Evolutionary conservation across 2,797 vertebrate genomes (phyloP).

Genomic region (Enteromius trimaculatus): DNA sequence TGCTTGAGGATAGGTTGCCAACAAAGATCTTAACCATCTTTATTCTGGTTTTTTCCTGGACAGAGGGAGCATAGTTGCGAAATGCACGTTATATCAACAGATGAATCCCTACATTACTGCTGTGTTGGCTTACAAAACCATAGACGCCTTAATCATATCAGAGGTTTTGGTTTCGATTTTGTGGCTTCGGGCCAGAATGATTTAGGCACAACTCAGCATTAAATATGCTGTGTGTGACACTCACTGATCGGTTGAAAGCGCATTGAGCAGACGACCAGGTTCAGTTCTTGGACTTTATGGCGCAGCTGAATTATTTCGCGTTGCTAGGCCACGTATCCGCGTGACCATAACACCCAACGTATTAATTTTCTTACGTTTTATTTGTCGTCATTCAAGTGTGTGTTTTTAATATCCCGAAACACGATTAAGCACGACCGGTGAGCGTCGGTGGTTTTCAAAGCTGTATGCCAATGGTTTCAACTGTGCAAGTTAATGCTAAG

Average conservation of each 20-base stretch:
- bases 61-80: slow-evolving; percentile 60
- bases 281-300: background rate
- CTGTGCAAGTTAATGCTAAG: background rate
- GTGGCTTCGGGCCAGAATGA: background rate
- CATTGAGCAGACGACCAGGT: background rate
- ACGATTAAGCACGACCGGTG: background rate
- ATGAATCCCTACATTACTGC: slow-evolving; percentile 32
- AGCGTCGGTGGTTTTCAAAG: background rate
- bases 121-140: slow-evolving; percentile 30
- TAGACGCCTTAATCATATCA: background rate
- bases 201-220: background rate
- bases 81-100: slow-evolving; percentile 52
- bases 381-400: background rate
- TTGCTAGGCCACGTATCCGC: slow-evolving; percentile 11
- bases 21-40: slow-evolving; percentile 95
- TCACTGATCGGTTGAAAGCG: background rate
- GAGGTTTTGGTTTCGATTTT: background rate
- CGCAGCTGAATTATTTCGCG: slow-evolving; percentile 31
- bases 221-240: background rate
- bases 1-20: slow-evolving; percentile 87
- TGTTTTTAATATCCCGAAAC: background rate
- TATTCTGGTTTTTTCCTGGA: slow-evolving; percentile 58
- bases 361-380: background rate
- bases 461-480: slow-evolving; percentile 4
- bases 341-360: background rate